Percentiles rank a stretch among this genome's conserved stretches.
phyloP scores from a whole-genome alignment of 2,888 invertebrate genomes.

The Macropis europaea region DNA sequence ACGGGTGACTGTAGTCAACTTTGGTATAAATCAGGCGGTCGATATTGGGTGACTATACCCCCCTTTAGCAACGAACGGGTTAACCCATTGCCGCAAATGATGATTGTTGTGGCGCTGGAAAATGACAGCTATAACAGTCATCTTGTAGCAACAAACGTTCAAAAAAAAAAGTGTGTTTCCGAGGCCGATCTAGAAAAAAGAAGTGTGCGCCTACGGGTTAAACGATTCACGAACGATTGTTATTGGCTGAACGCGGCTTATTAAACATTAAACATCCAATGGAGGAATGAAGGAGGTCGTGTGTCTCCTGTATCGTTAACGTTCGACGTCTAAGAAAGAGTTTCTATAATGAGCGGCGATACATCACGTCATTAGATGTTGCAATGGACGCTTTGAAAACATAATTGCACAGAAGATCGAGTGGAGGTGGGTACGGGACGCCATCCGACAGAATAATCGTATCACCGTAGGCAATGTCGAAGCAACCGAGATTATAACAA shows the following conservation, averaged over 20 bases:
- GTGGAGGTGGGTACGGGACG: conserved; percentile 1
- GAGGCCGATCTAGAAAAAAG: too few relatives aligned
- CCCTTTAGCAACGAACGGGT: too few relatives aligned
- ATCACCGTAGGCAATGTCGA: conserved; percentile 52
- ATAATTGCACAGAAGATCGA: conserved; percentile 43
- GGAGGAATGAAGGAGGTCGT: not conserved
- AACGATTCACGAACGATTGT: conserved; percentile 1
- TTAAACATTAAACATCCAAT: not conserved
- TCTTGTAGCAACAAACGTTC: too few relatives aligned
- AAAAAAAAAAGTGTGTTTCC: too few relatives aligned
- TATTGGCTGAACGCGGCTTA: too few relatives aligned
- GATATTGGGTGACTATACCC: too few relatives aligned
- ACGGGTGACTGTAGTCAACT: too few relatives aligned
- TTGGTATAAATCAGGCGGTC: too few relatives aligned
- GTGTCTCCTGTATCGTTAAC: not conserved
- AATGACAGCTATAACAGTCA: too few relatives aligned
- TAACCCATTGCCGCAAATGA: too few relatives aligned
- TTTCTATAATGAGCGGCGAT: conserved; percentile 7
- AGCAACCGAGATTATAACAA: conserved; percentile 39
- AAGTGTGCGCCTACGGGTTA: too few relatives aligned
- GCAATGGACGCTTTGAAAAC: conserved; percentile 25
- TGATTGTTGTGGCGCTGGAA: too few relatives aligned
- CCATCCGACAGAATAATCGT: conserved; percentile 45
- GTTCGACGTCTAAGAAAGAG: not conserved
- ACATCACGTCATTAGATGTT: not conserved